Evolutionary conservation across 2,797 vertebrate genomes (phyloP), one percentile per base, ranked within the genome.

Genomic region (Melanotaenia boesemani): DNA sequence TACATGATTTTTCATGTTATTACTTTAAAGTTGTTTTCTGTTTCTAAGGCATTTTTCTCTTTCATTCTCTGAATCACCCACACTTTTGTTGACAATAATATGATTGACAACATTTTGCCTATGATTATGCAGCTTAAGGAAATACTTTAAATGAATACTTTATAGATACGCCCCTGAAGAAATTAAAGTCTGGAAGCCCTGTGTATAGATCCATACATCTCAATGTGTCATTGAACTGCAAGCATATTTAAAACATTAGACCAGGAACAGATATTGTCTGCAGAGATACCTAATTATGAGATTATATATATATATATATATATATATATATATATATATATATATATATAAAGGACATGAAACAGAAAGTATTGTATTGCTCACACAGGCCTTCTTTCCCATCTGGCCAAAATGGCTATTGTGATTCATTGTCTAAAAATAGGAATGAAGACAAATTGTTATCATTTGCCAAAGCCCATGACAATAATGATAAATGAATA

Each of bases 401-500:
- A 99, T 99, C 97, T 98, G 97, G 97, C 95, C 95, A 88, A 96
- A 97, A 97, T 96, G 96, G 96, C 96, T 96, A 95, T 97, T 96
- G 97, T 97, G 96, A 94, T 96, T 98, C 96, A 97, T 99, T 98
- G 97, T 99, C 97, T 99, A 99, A 99, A 99, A 98, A 99, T 99
- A 99, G 97, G 83, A 95, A 99, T 98, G 97, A 98, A 99, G 98
- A 99, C 96, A 99, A 99, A 99, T 99, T 97, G 97, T 99, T 98
- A 99, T 99, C 97, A 99, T 99, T 99, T 99, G 96, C 97, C 95
- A 99, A 99, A 98, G 97, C 97, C 97, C 97, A 96, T 98, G 98
- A 98, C 97, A 98, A 99, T 99, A 98, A 99, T 98, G 97, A 99
- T 98, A 96, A 99, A 99, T 99, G 97, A 97, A 98, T 95, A 97